Evolutionary conservation across 2,113 vertebrate species (phyloP).

Genomic region (Catagonus wagneri): DNA sequence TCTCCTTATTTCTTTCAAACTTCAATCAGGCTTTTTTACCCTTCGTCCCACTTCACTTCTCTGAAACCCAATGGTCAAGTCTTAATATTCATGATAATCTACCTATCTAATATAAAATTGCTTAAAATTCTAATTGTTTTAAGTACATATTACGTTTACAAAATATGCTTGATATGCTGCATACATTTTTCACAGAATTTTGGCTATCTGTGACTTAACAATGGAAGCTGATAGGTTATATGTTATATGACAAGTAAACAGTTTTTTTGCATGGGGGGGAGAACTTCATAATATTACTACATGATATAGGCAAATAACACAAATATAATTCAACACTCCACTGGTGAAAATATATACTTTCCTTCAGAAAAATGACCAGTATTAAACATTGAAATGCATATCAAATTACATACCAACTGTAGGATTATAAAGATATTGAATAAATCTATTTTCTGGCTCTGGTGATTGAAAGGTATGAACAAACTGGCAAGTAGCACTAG

Average conservation of each 20-base stretch:
- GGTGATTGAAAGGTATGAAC: constrained; percentile 89
- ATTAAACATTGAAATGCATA: constrained; percentile 41
- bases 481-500: constrained; percentile 89
- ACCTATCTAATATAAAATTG: not conserved
- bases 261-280: not conserved
- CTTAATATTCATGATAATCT: not conserved
- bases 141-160: not conserved
- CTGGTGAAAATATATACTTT: constrained; percentile 47
- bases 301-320: constrained; percentile 18
- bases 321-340: constrained; percentile 15
- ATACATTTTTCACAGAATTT: constrained; percentile 42
- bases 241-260: not conserved
- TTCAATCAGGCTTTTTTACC: not conserved
- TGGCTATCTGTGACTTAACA: constrained; percentile 34
- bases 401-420: constrained; percentile 90
- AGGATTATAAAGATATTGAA: constrained; percentile 92
- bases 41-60: not conserved
- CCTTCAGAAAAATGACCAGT: not conserved
- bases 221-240: not conserved
- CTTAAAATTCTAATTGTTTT: constrained; percentile 41
- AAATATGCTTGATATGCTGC: not conserved
- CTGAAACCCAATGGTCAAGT: constrained; percentile 3
- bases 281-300: constrained; percentile 27
- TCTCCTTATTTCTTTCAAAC: constrained; percentile 5
- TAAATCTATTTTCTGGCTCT: constrained; percentile 90